These are phyloP conservation scores for Rhodophaea formosa DNA, from an alignment of 2,888 invertebrate genomes.

Conservation along the genomic window DNA sequence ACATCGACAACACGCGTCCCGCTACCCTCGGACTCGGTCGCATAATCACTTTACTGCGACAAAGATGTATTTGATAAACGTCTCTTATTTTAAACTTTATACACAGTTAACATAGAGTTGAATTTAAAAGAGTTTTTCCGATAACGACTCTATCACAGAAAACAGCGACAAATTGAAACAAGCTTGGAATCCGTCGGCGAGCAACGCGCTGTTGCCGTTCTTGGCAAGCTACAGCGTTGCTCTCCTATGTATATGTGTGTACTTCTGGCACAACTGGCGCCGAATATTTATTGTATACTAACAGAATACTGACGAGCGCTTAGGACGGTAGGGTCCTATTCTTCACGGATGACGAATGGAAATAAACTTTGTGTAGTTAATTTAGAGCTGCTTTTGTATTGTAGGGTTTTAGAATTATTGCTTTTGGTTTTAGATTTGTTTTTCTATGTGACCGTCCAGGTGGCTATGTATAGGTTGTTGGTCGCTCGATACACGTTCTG, in stretches of 20 bases:
- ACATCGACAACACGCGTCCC: conserved; percentile 57
- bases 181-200: conserved; percentile 69
- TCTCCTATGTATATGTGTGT: conserved; percentile 77
- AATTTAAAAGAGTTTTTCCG: conserved; percentile 15
- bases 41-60: conserved; percentile 36
- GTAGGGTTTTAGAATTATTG: conserved; percentile 33
- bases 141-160: conserved; percentile 53
- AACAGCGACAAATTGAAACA: conserved; percentile 51
- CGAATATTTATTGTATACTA: conserved; percentile 81
- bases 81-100: conserved; percentile 37
- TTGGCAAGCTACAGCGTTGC: conserved; percentile 64
- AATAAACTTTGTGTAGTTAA: conserved; percentile 42
- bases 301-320: conserved; percentile 73
- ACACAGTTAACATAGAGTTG: conserved; percentile 11
- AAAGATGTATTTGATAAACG: conserved; percentile 37
- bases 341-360: conserved; percentile 34
- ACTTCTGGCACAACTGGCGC: conserved; percentile 78
- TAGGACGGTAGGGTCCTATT: conserved; percentile 71
- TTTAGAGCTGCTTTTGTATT: conserved; percentile 51
- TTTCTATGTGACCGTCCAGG: conserved; percentile 80
- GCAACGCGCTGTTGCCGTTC: conserved; percentile 74
- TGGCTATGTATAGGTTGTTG: conserved; percentile 78
- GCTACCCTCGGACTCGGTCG: conserved; percentile 64
- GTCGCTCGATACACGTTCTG: conserved; percentile 61
- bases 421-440: conserved; percentile 50